These are phyloP conservation scores for Mythimna albipuncta DNA, from an alignment of 2,888 invertebrate species.

Conservation along the genomic window DNA sequence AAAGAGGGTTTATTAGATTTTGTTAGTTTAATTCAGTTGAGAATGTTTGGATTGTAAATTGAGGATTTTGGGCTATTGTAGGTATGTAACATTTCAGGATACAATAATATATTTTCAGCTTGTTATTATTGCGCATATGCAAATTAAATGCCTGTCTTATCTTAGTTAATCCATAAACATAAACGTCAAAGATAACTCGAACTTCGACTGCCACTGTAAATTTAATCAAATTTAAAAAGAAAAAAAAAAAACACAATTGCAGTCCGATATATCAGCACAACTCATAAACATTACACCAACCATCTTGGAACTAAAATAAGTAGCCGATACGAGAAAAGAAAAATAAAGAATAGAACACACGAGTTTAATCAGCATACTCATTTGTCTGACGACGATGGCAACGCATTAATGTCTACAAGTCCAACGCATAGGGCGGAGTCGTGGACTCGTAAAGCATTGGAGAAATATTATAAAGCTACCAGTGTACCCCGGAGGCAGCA, in stretches of 20 bases:
- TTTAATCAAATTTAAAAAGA: slow-evolving; percentile 16
- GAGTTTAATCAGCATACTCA: slow-evolving; percentile 85
- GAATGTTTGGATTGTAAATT: slow-evolving; percentile 26
- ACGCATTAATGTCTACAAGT: slow-evolving; percentile 74
- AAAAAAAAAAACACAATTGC: slow-evolving; percentile 42
- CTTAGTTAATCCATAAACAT: not conserved
- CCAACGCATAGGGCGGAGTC: slow-evolving; percentile 82
- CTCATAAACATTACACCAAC: slow-evolving; percentile 52
- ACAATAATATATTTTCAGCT: not conserved
- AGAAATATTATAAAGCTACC: slow-evolving; percentile 88
- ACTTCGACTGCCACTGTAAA: slow-evolving; percentile 1
- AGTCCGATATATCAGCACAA: slow-evolving; percentile 27
- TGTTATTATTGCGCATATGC: not conserved
- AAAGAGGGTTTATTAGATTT: slow-evolving; percentile 55
- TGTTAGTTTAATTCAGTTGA: slow-evolving; percentile 1
- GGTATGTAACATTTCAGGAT: not conserved
- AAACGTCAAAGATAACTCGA: not conserved
- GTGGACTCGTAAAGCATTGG: slow-evolving; percentile 81
- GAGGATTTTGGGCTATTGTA: not conserved
- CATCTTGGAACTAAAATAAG: slow-evolving; percentile 56
- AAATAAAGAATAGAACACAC: slow-evolving; percentile 74
- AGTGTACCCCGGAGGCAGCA: slow-evolving; percentile 85
- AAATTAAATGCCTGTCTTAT: not conserved
- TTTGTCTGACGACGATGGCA: slow-evolving; percentile 79
- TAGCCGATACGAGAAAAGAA: slow-evolving; percentile 53